Evolutionary conservation across 1,140 invertebrate genomes (phyloP), one percentile per base, ranked within the genome.

Genomic region (Eupeodes corollae): DNA sequence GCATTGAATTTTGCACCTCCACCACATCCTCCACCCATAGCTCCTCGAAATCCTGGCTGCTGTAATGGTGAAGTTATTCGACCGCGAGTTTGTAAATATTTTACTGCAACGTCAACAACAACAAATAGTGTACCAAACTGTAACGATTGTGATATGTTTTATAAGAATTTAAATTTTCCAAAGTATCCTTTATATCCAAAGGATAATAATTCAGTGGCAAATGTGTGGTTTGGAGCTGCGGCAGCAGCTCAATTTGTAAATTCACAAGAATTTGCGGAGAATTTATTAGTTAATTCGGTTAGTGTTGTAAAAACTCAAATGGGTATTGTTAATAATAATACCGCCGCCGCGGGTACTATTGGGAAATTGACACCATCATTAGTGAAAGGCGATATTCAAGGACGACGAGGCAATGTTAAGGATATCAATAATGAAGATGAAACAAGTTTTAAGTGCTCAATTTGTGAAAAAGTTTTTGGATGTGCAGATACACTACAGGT

Each of bases 381-480:
- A 40, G 15, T 40, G 15, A 15, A 40, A 40, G 19, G 38, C 9
- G 15, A 40, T 10, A 40, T 8, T 16, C 19, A 15, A 15, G 38
- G 14, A 14, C n/a, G 15, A n/a, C n/a, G n/a, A n/a, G n/a, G n/a
- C n/a, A n/a, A n/a, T 15, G 19, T 9, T 10, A 40, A 40, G 38
- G 21, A 26, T 26, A 8, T 26, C n/a, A n/a, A n/a, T 14, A 51
- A 38, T 18, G 42, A 53, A 1, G 63, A 66, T 46, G 63, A 66
- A 43, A 58, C 63, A 14, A 66, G 61, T 51, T 66, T 56, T 40
- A 67, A 66, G 45, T 68, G 65, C 40, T 51, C 55, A 31, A 64
- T 68, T 14, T 68, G 65, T 47, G 63, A 66, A 38, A 68, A 68
- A 45, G 59, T 66, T 38, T 67, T 67, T 41, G 65, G 64, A n/a